Evolutionary conservation across 2,113 vertebrate species (phyloP), one percentile per base, ranked within the genome.

Genomic region (Asarcornis scutulata): DNA sequence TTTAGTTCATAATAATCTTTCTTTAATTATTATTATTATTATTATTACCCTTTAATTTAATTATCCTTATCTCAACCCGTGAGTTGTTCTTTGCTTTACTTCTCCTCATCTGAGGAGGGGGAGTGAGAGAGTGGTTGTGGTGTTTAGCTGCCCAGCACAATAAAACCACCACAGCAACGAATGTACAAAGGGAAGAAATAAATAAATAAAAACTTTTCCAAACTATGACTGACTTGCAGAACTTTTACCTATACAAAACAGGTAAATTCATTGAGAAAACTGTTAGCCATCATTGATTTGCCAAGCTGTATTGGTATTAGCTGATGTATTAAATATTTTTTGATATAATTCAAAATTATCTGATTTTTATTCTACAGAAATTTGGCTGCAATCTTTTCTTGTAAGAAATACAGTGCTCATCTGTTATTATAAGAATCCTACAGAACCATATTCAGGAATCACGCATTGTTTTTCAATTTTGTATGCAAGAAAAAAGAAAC

Each of bases 401-500:
- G 16, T 58, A 69, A 71, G 62, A 83, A 78, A 78, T 44, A 7
- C 3, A 64, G 9, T 18, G 3, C 11, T 71, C 3, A 40, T 68
- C 34, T 3, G 0, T 42, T 48, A 6, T 86, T 83, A 40, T 53
- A 62, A 76, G 42, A 75, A 67, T 38, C 32, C 77, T 64, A 56
- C 10, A 40, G 89, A 87, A 79, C 5, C 8, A 52, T 2, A 0
- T 72, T 96, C 38, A 72, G 59, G 38, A 94, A 77, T 46, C 44
- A 81, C 26, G 31, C 22, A 12, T 52, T 89, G 22, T 83, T 88
- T 94, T 93, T 72, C 69, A 88, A 52, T 82, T 92, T 84, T 46
- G 8, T 32, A 50, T 86, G 60, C 46, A 96, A 90, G 67, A 71
- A 86, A 91, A 94, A 73, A 94, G 74, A 93, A 86, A 82, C 67